phyloP scores from a whole-genome alignment of 1,140 invertebrate genomes.

The Yoshiicerus persimilis region DNA sequence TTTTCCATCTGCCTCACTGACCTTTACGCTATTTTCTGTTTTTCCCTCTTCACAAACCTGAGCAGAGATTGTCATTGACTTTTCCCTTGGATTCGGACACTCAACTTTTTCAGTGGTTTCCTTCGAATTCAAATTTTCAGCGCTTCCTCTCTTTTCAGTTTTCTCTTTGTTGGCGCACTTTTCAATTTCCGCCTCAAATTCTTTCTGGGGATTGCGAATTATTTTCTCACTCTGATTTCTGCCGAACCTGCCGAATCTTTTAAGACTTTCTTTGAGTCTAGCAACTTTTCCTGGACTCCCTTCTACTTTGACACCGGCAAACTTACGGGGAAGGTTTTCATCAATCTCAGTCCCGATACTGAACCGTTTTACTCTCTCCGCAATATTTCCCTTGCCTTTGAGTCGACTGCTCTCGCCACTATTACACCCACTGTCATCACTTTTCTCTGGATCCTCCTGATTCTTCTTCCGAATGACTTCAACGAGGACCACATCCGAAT shows the following conservation, averaged over 20 bases:
- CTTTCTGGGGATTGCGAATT: background rate
- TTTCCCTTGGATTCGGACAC: background rate
- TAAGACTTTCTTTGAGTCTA: conserved; percentile 33
- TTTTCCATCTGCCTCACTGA: background rate
- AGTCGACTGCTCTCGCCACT: background rate
- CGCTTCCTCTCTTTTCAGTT: background rate
- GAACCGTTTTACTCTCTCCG: conserved; percentile 5
- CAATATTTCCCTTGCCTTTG: background rate
- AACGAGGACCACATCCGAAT: conserved; percentile 26
- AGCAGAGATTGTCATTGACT: background rate
- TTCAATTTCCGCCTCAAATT: background rate
- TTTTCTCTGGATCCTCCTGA: background rate
- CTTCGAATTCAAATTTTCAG: background rate
- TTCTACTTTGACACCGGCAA: conserved; percentile 25
- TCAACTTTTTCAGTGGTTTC: background rate
- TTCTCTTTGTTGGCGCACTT: background rate
- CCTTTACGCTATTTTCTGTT: background rate
- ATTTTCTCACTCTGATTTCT: conserved; percentile 29
- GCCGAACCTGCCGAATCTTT: conserved; percentile 33
- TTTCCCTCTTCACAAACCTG: background rate
- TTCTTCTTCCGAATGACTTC: conserved; percentile 28
- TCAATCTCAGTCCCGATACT: background rate
- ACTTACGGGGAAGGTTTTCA: background rate
- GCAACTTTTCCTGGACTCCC: conserved; percentile 34
- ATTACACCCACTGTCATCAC: background rate